Evolutionary conservation across 2,888 invertebrate species (phyloP), one percentile per base, ranked within the genome.

Genomic region (Chymomyza amoena): DNA sequence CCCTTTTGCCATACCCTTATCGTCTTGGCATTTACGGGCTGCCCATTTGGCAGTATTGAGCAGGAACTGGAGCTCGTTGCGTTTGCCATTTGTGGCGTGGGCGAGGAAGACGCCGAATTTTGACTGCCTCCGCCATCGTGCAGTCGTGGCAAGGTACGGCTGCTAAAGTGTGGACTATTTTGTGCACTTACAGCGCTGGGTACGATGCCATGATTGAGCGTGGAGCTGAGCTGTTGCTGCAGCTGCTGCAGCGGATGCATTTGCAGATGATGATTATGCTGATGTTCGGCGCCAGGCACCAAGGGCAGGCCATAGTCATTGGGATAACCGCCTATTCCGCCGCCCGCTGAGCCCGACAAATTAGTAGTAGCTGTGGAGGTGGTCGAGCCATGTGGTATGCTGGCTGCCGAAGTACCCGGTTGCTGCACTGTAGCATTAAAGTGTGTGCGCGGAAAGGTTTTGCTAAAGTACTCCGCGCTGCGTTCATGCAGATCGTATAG

Each of bases 1-100:
- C 96, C 96, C 79, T 96, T 95, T 91, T 96, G 96, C 96, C 97
- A 97, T 78, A 97, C 96, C 78, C 96, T 94, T 88, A 97, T 93
- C 85, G 96, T 96, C 92, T 96, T 97, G 76, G 96, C 94, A 85
- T 93, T 94, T 3, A 94, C 93, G 59, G 94, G 92, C 78, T 91
- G 90, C 18, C 91, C 90, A 69, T 91, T 91, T 59, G 90, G 84
- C 77, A 90, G 70, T 77, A 89, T 89, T 65, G 89, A 87, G 75
- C 89, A 87, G 88, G 88, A 86, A 80, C 84, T 81, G 75, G 88
- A 86, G 62, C 81, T 72, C 66, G 69, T 61, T 10, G 69, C 72
- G 5, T 68, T 69, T n/a, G 69, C 69, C 4, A 54, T 52, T 70
- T 72, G 36, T 66, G 80, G 72, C 73, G 85, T 73, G 28, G 89